Evolutionary conservation across 2,113 vertebrate species (phyloP).

Genomic region (Sphyrna mokarran): DNA sequence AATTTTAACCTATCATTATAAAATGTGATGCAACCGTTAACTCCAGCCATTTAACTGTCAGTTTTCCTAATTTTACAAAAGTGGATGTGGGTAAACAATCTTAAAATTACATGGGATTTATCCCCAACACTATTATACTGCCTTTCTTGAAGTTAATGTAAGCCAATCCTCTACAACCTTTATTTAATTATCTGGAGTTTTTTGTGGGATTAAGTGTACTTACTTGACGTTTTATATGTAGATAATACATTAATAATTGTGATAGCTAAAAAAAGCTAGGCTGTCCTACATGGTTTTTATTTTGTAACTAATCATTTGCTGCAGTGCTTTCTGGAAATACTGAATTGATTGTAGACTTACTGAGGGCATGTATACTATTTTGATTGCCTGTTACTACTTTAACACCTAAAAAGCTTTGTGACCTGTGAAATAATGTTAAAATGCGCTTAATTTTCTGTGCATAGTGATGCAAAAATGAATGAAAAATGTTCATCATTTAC

Average conservation of each 20-base stretch:
- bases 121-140: neutral
- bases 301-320: neutral
- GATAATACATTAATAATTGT: neutral
- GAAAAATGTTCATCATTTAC: neutral
- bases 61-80: neutral
- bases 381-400: slow-evolving; percentile 8
- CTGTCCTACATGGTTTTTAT: neutral
- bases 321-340: neutral
- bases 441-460: neutral
- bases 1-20: neutral
- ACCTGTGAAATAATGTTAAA: slow-evolving; percentile 19
- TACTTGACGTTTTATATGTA: neutral
- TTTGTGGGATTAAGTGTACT: neutral
- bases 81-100: neutral
- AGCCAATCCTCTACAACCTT: neutral
- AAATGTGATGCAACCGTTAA: neutral
- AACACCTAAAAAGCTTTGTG: neutral
- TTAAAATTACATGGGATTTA: neutral
- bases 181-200: neutral
- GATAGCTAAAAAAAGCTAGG: neutral
- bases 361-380: neutral
- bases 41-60: neutral
- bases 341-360: neutral
- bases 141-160: neutral
- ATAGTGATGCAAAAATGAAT: slow-evolving; percentile 11